Evolutionary conservation across 2,797 vertebrate genomes (phyloP).

Genomic region (Phataginus tricuspis): DNA sequence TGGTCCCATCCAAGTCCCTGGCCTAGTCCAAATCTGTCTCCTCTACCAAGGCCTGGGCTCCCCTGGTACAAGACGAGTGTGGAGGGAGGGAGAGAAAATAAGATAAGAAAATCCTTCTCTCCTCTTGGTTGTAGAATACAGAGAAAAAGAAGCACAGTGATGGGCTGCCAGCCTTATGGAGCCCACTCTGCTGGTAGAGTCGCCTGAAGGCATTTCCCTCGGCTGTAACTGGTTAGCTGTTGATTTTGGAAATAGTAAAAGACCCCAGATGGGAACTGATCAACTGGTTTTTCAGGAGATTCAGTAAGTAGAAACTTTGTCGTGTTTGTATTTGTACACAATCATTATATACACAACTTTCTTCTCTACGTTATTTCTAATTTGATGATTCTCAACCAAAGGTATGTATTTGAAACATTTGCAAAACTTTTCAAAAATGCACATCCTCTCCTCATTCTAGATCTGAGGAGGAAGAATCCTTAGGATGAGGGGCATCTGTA

Average conservation of each 20-base stretch:
- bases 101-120: neutral
- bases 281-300: neutral
- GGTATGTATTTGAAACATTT: neutral
- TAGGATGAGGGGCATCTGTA: neutral
- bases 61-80: neutral
- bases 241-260: neutral
- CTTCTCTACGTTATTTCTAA: neutral
- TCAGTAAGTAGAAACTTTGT: neutral
- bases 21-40: neutral
- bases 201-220: neutral
- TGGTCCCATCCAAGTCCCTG: neutral
- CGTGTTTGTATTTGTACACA: neutral
- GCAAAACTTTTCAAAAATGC: neutral
- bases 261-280: neutral
- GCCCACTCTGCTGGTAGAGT: neutral
- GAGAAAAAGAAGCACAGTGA: neutral
- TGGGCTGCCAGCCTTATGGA: neutral
- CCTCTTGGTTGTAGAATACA: neutral
- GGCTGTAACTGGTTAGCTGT: neutral
- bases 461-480: neutral
- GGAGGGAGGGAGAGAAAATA: neutral
- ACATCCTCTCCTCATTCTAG: neutral
- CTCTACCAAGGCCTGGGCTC: neutral
- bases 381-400: neutral
- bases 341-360: neutral